These are phyloP conservation scores for Ictalurus punctatus DNA, from an alignment of 2,113 vertebrate genomes.

Conservation along the genomic window DNA sequence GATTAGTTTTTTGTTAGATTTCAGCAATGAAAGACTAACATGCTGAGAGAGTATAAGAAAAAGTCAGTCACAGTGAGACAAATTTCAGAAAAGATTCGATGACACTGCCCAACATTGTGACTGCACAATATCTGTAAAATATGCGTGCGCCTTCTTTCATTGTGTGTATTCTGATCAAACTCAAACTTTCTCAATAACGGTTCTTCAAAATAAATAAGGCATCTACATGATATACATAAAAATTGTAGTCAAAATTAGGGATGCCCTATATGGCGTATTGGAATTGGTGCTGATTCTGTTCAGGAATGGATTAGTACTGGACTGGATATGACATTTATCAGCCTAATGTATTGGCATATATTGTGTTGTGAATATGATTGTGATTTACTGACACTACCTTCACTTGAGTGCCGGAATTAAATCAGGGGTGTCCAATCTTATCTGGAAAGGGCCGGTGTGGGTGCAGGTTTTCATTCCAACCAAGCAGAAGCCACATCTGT, in stretches of 20 bases:
- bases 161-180: background rate
- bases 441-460: no score
- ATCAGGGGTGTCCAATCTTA: no score
- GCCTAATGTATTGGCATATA: background rate
- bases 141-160: no score
- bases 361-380: background rate
- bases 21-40: background rate
- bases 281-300: background rate
- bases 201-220: background rate
- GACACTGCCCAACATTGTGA: background rate
- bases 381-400: background rate
- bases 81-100: background rate
- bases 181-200: background rate
- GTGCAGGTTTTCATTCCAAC: no score
- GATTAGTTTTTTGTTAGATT: background rate
- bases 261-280: background rate
- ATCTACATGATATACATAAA: background rate
- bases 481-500: no score
- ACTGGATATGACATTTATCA: background rate
- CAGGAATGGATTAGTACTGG: background rate
- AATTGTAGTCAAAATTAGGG: background rate
- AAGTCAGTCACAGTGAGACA: background rate
- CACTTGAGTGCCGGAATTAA: background rate
- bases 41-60: background rate
- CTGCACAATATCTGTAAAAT: slow-evolving; percentile 3